These are phyloP conservation scores for Apaloderma vittatum DNA, from an alignment of 2,113 vertebrate genomes.

Conservation along the genomic window DNA sequence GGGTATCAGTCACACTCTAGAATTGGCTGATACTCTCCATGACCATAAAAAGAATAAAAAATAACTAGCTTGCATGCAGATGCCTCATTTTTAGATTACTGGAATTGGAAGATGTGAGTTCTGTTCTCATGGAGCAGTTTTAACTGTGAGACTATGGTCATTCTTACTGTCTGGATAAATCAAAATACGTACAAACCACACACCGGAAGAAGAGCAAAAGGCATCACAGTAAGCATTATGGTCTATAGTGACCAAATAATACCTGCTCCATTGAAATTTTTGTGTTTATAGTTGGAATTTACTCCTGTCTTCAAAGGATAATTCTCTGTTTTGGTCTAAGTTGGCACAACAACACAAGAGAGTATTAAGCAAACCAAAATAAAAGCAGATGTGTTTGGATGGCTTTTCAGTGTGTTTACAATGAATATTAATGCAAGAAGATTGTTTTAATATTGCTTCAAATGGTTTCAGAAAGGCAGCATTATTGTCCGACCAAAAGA, in stretches of 20 bases:
- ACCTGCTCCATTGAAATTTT: neutral
- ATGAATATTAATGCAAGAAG: neutral
- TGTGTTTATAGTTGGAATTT: neutral
- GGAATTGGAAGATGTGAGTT: neutral
- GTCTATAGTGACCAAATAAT: rapidly evolving
- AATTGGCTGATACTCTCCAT: neutral
- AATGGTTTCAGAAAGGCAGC: neutral
- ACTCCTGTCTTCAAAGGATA: neutral
- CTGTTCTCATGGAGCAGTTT: neutral
- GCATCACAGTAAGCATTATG: neutral
- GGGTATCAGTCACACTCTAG: neutral
- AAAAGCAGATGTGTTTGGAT: neutral
- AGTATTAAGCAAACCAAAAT: neutral
- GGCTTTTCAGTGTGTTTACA: neutral
- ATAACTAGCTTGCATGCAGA: neutral
- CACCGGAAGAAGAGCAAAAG: neutral
- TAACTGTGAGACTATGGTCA: neutral
- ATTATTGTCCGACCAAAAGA: neutral
- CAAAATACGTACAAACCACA: neutral
- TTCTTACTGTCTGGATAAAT: neutral
- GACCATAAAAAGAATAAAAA: neutral
- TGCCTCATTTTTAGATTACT: neutral
- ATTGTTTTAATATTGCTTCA: neutral
- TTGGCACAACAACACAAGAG: neutral
- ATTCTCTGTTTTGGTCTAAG: rapidly evolving